Base-by-base conservation (phyloP, 2,888 invertebrate genomes). In the Scaptomyza flava region DNA sequence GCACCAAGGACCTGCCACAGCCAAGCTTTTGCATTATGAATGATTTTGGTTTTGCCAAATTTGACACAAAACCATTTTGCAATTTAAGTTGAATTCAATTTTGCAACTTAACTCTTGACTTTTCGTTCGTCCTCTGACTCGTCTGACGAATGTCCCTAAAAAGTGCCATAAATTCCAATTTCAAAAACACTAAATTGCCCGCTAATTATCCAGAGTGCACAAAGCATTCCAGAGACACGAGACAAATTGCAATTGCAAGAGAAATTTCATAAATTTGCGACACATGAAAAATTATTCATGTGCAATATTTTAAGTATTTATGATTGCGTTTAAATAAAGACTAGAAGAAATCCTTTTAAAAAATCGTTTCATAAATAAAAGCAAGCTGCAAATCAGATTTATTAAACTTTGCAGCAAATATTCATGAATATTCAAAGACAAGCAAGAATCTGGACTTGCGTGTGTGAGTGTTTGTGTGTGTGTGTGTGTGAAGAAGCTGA, bases 201-300 rank as follows among this genome's bases (percentile, higher is more conserved):
- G 78, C 84, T 83, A 83, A 83, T 83, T 83, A 83, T 67, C 61
- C 84, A 74, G 77, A 83, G 81, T 86, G 82, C 68, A 54, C 47
- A 65, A 59, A 57, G 65, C 64, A 71, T 58, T 48, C 17, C 2
- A 3, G 20, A 36, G 36, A 36, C 6, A 7, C 7, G 31, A 6
- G 17, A 45, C 14, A 62, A 42, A 33, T n/a, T 23, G 23, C 23
- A 23, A 23, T 23, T 41, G 31, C 31, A 17, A 42, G 17, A 23
- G 54, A 57, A 11, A 6, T 47, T 14, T 47, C 17, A 17, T 17
- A 17, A 17, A 17, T 17, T 17, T 17, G 17, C 17, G 17, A 17
- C 17, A 76, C 38, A 78, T 76, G 72, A 58, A 79, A 79, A 79
- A 83, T 86, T 79, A 84, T 79, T 86, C 68, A 87, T 84, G 69